Evolutionary conservation across 2,797 vertebrate species (phyloP).

Genomic region (Sebastes taczanowskii): DNA sequence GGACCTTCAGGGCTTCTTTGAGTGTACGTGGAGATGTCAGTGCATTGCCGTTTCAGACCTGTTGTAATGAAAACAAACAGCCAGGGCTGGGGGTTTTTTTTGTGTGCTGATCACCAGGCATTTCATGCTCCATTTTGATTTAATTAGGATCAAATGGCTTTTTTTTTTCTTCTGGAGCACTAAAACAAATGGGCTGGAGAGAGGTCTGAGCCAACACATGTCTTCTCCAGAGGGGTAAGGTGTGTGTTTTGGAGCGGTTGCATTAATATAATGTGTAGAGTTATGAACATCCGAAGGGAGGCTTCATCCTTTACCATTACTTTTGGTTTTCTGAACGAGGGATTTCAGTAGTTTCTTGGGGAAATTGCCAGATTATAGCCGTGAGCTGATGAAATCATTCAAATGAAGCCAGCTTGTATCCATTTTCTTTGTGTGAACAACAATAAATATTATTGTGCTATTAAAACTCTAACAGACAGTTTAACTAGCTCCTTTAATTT

Average conservation of each 20-base stretch:
- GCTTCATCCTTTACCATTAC: background rate
- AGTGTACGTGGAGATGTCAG: slow-evolving; percentile 59
- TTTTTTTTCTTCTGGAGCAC: slow-evolving; percentile 44
- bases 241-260: slow-evolving; percentile 31
- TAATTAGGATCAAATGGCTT: slow-evolving; percentile 76
- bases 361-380: slow-evolving; percentile 14
- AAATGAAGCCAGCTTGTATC: slow-evolving; percentile 32
- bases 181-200: slow-evolving; percentile 65
- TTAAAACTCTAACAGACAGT: slow-evolving; percentile 20
- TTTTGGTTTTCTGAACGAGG: slow-evolving; percentile 12
- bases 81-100: slow-evolving; percentile 22
- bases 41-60: slow-evolving; percentile 49
- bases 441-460: slow-evolving; percentile 28
- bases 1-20: slow-evolving; percentile 39
- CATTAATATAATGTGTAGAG: slow-evolving; percentile 8
- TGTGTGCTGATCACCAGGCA: slow-evolving; percentile 62
- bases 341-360: slow-evolving; percentile 14
- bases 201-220: slow-evolving; percentile 57
- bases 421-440: slow-evolving; percentile 32
- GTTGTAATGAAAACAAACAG: slow-evolving; percentile 72
- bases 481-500: slow-evolving; percentile 29
- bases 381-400: slow-evolving; percentile 36
- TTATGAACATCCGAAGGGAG: slow-evolving; percentile 1
- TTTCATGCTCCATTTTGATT: slow-evolving; percentile 80
- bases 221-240: slow-evolving; percentile 46